Evolutionary conservation across 2,113 vertebrate genomes (phyloP).

Genomic region (Circaetus gallicus): DNA sequence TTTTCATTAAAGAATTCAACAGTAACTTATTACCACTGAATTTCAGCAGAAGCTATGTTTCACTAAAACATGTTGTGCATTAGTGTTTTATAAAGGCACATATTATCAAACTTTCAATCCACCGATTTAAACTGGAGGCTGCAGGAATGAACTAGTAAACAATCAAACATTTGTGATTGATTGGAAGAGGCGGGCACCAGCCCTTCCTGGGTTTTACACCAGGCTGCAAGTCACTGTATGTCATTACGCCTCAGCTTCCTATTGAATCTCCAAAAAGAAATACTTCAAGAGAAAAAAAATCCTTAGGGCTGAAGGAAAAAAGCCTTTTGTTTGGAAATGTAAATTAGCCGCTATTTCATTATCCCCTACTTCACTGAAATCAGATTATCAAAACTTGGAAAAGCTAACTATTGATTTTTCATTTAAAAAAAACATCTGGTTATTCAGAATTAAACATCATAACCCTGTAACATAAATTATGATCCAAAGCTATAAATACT

Average conservation of each 20-base stretch:
- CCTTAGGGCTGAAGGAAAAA: not conserved
- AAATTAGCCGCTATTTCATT: constrained; percentile 41
- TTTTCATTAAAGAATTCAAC: not conserved
- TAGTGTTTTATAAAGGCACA: not conserved
- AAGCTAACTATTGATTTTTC: constrained; percentile 23
- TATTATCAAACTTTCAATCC: not conserved
- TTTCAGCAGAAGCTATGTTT: not conserved
- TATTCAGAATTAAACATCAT: not conserved
- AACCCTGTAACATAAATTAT: not conserved
- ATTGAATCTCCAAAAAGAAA: not conserved
- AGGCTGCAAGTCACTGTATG: not conserved
- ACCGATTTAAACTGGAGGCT: not conserved
- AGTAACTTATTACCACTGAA: not conserved
- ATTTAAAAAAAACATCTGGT: not conserved
- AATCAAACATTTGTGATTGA: not conserved
- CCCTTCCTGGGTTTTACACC: not conserved
- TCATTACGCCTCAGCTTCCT: not conserved
- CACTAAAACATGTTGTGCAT: not conserved
- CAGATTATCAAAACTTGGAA: constrained; percentile 49
- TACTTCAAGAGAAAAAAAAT: not conserved
- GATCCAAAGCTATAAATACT: not conserved
- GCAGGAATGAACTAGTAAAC: not conserved
- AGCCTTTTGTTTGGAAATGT: constrained; percentile 34
- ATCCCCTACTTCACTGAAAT: not conserved
- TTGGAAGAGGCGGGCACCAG: not conserved